Base-by-base conservation (phyloP, 2,888 invertebrate species). In the Hetaerina titia region DNA sequence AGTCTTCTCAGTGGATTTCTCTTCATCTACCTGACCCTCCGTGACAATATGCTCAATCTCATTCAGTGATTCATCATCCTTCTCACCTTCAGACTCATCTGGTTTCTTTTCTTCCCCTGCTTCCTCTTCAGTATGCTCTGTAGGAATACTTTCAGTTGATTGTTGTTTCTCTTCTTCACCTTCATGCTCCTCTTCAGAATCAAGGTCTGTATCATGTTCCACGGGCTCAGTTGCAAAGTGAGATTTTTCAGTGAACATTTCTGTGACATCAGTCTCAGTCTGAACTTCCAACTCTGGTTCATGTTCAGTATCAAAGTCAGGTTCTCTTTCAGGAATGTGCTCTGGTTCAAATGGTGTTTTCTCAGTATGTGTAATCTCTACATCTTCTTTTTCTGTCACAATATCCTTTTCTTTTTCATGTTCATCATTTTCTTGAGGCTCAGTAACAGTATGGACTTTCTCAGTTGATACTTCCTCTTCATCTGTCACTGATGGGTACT, bases 221-320 rank as follows among this genome's bases (percentile, higher is more conserved):
- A 90, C 94, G 60, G 90, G 90, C 92, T 88, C 81, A 13, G 94
- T 90, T 60, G 56, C 95, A 89, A 60, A 95, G 64, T 95, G 90
- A 64, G 90, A 25, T 95, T 90, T 94, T 92, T 95, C 45, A 25
- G 89, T 92, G 45, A 69, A 92, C 22, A 88, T 90, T 64, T 95
- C 60, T 25, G 89, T 63, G 56, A 92, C 88, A 81, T 95, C 95
- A 25, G 4, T 19, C 74, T 95, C 95, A 17, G 96, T 95, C 90
- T 96, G 96, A 96, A 96, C 81, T 92, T 95, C 95, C 95, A 96
- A 95, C 90, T 96, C 96, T 56, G 95, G 96, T 25, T 95, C 95
- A 95, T 74, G 69, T 57, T 64, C 87, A 63, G 25, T 45, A n/a
- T 56, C 45, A 56, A 22, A 63, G 0, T 64, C 64, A 19, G 13